Conservation (phyloP, 2,113 vertebrate species). For the Datnioides undecimradiatus region DNA sequence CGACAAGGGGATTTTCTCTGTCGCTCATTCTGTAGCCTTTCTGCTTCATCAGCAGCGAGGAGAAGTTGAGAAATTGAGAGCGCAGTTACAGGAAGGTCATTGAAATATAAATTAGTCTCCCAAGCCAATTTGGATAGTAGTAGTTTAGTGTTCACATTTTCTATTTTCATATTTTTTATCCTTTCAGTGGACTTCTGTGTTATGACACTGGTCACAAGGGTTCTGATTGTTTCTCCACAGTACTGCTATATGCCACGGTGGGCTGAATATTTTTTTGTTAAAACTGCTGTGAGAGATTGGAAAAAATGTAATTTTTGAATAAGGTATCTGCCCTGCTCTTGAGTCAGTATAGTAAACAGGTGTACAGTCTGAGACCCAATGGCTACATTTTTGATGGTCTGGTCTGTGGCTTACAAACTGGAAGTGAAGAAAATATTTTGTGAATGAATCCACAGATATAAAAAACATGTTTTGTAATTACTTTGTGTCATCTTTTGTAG, state of each 20-base stretch:
- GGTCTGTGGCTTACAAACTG: neutral
- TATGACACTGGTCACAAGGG: slow-evolving; percentile 46
- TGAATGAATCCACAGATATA: neutral
- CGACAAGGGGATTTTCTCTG: slow-evolving; percentile 3
- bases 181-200: slow-evolving; percentile 49
- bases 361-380: neutral
- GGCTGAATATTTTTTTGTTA: neutral
- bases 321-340: neutral
- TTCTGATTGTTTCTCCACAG: neutral
- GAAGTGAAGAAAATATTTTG: neutral
- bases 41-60: slow-evolving; percentile 39
- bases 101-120: slow-evolving; percentile 29
- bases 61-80: slow-evolving; percentile 27
- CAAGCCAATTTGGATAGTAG: slow-evolving; percentile 11
- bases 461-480: neutral
- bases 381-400: neutral
- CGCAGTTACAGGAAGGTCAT: slow-evolving; percentile 23
- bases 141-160: slow-evolving; percentile 5
- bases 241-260: neutral
- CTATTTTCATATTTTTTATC: slow-evolving; percentile 23
- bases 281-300: neutral
- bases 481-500: neutral
- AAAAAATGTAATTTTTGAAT: neutral
- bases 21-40: slow-evolving; percentile 22
- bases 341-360: neutral